phyloP scores from a whole-genome alignment of 2,797 vertebrate species.

The Melanotaenia trifasciata region DNA sequence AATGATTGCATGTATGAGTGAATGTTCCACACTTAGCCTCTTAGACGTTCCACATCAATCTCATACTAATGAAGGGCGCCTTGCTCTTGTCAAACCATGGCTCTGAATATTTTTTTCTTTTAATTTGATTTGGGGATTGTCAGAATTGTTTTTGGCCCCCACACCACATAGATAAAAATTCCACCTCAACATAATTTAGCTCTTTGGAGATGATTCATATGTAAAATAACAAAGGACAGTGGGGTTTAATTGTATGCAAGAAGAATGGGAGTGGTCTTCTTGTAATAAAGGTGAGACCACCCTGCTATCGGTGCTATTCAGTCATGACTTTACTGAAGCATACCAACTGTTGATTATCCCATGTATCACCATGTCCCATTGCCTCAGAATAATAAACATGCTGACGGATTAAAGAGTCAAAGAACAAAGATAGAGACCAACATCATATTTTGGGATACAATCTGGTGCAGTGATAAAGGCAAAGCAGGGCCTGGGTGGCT shows the following conservation, averaged over 20 bases:
- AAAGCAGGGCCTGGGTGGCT: slow-evolving; percentile 45
- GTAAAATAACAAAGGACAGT: slow-evolving; percentile 48
- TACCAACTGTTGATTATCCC: slow-evolving; percentile 53
- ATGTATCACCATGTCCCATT: slow-evolving; percentile 52
- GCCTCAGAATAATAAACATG: slow-evolving; percentile 59
- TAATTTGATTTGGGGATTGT: slow-evolving; percentile 77
- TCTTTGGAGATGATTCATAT: slow-evolving; percentile 49
- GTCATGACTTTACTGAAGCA: slow-evolving; percentile 51
- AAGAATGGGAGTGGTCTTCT: slow-evolving; percentile 3
- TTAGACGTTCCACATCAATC: slow-evolving; percentile 77
- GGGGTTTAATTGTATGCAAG: slow-evolving; percentile 27
- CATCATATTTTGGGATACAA: slow-evolving; percentile 50
- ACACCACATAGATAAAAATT: slow-evolving; percentile 56
- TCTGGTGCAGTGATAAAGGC: slow-evolving; percentile 59
- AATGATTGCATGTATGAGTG: slow-evolving; percentile 60
- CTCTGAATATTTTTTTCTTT: slow-evolving; percentile 65
- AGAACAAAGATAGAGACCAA: slow-evolving; percentile 36
- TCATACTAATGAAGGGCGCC: slow-evolving; percentile 75
- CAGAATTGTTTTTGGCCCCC: slow-evolving; percentile 64
- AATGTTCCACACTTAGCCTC: slow-evolving; percentile 74
- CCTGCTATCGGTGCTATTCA: slow-evolving; percentile 53
- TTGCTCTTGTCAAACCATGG: slow-evolving; percentile 71
- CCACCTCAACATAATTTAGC: slow-evolving; percentile 54
- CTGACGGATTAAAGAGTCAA: slow-evolving; percentile 46
- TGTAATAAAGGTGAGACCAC: slow-evolving; percentile 55